Evolutionary conservation across 2,797 vertebrate genomes (phyloP).

Genomic region (Coluber constrictor): DNA sequence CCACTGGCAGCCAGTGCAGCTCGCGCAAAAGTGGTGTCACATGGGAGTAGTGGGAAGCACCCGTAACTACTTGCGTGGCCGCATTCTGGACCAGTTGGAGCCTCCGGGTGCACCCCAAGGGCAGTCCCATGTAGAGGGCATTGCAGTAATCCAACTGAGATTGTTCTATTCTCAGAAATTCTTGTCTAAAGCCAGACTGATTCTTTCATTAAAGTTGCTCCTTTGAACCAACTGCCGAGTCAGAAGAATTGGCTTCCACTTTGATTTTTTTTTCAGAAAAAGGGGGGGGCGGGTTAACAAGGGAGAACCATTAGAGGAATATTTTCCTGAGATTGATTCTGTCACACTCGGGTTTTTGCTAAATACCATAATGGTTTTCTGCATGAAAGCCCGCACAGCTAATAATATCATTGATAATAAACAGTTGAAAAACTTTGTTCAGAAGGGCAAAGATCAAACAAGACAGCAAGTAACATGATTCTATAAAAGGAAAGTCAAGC

Average conservation of each 20-base stretch:
- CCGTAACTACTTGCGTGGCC: too few relatives aligned
- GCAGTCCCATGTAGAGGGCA: too few relatives aligned
- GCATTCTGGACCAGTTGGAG: too few relatives aligned
- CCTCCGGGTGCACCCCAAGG: too few relatives aligned
- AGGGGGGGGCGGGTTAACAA: neutral
- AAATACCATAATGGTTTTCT: neutral
- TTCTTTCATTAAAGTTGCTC: neutral
- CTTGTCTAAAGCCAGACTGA: neutral
- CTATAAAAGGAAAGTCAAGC: neutral
- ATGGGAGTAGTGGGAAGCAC: too few relatives aligned
- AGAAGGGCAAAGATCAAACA: neutral
- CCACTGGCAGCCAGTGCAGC: too few relatives aligned
- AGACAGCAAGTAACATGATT: neutral
- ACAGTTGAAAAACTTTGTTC: neutral
- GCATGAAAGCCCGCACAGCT: neutral
- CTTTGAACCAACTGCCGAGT: neutral
- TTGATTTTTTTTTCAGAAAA: neutral
- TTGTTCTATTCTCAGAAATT: neutral
- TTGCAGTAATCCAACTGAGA: too few relatives aligned
- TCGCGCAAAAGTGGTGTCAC: too few relatives aligned
- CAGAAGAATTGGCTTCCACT: neutral
- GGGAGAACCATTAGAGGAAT: neutral
- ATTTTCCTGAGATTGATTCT: neutral
- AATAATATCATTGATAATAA: neutral
- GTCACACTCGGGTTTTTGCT: neutral